Evolutionary conservation across 2,888 invertebrate species (phyloP).

Genomic region (Euplagia quadripunctaria): DNA sequence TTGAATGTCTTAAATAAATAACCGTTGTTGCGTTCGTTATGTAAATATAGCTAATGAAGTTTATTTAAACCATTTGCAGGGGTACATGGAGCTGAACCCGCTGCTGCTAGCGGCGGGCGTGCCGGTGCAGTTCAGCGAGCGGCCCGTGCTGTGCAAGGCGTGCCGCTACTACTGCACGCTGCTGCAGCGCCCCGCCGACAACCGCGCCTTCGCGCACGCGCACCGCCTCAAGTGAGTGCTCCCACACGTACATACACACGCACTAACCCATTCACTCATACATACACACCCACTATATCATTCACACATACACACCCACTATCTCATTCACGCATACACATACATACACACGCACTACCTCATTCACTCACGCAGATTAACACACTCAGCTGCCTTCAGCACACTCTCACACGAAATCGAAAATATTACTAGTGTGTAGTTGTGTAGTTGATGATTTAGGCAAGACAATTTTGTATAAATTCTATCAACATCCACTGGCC

Average conservation of each 20-base stretch:
- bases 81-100: conserved; percentile 85
- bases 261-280: neutral
- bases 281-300: neutral
- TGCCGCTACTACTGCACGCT: conserved; percentile 93
- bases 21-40: too few relatives aligned
- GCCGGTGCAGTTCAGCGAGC: conserved; percentile 90
- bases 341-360: neutral
- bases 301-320: neutral
- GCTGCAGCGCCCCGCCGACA: conserved; percentile 89
- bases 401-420: too few relatives aligned
- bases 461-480: too few relatives aligned
- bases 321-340: too few relatives aligned
- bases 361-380: neutral
- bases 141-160: conserved; percentile 93
- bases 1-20: too few relatives aligned
- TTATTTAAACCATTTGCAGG: conserved; percentile 64
- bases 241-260: neutral
- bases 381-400: neutral
- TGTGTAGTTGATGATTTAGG: too few relatives aligned
- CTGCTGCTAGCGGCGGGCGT: conserved; percentile 88
- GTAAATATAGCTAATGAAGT: too few relatives aligned
- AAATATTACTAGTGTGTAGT: too few relatives aligned
- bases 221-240: conserved; percentile 72
- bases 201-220: conserved; percentile 84
- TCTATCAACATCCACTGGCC: too few relatives aligned